Conservation (phyloP, 2,888 invertebrate species). For the Drosophila buzzatii region DNA sequence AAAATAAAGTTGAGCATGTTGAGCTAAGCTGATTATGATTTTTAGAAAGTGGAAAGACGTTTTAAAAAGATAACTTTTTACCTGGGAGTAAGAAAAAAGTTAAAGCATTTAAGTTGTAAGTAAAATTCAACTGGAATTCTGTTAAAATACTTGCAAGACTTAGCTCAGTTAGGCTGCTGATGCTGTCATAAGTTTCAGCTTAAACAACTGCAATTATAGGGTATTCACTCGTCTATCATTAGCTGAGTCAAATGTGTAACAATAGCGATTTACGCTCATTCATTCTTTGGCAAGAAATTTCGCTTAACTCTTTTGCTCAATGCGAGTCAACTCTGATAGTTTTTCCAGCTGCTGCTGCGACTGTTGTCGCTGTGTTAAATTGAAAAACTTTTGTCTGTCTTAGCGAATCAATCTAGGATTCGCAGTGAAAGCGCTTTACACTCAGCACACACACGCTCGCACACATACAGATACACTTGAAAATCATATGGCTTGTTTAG, state of each 20-base stretch:
- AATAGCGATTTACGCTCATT: slow-evolving; percentile 17
- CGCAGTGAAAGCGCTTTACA: slow-evolving; percentile 3
- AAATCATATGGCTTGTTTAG: slow-evolving; percentile 29
- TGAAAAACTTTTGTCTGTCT: slow-evolving; percentile 57
- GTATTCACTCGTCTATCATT: not conserved
- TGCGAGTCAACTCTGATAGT: slow-evolving; percentile 33
- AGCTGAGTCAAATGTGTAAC: slow-evolving; percentile 3
- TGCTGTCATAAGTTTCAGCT: not conserved
- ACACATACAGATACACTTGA: slow-evolving; percentile 9
- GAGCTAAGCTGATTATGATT: not conserved
- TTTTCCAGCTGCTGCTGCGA: slow-evolving; percentile 18
- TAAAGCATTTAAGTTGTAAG: not conserved
- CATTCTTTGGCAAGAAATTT: slow-evolving; percentile 20
- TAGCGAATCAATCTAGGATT: slow-evolving; percentile 36
- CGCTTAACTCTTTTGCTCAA: slow-evolving; percentile 25
- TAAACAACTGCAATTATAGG: not conserved
- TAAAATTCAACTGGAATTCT: not conserved
- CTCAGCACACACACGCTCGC: not conserved
- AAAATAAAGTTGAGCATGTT: not conserved
- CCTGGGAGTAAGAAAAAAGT: not conserved
- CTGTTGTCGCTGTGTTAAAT: slow-evolving; percentile 28
- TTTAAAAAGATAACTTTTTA: not conserved
- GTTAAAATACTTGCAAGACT: not conserved
- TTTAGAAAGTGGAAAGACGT: not conserved
- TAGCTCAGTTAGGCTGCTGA: not conserved